Base-by-base conservation (phyloP, 2,888 invertebrate genomes). In the Tineola bisselliella region DNA sequence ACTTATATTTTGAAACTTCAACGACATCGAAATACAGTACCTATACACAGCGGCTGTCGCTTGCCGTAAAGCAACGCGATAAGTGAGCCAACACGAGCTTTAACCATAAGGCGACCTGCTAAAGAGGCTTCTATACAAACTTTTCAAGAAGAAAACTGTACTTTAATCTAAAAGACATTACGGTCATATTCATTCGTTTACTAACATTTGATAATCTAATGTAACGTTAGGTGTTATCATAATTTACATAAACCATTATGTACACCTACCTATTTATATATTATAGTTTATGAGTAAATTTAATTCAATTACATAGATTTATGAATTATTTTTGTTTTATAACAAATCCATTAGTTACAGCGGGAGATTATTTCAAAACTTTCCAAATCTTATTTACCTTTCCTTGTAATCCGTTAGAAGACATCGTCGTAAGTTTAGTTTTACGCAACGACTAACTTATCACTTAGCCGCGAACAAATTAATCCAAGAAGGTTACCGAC, bases 381-480 rank as follows among this genome's bases (percentile, higher is more conserved):
- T 25, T 48, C 48, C 44, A 30, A 44, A 61, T 65, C 65, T 67
- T 66, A 63, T 62, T 64, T 64, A 64, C 73, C 60, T 48, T 44
- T 70, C 71, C 75, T 69, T 68, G 68, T 69, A 70, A 65, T 67
- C 67, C 67, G 66, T 65, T 66, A 66, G 43, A 69, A 68, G 69
- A 70, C 70, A 71, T 73, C 70, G 73, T 68, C 70, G 73, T 68
- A 76, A 77, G 74, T 77, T 77, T 74, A 65, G 70, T 74, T 72
- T 71, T 64, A 66, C 65, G 66, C 70, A 62, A 62, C 69, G 63
- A 67, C 77, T 72, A 81, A 84, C 82, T 84, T 81, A 82, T 84
- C 79, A 82, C 81, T 80, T 81, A 81, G 74, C 76, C 74, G 72
- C 73, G 72, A 76, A 79, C 79, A 76, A 81, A 83, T 84, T 81